Evolutionary conservation across 2,888 invertebrate genomes (phyloP), one percentile per base, ranked within the genome.

Genomic region (Cryptocheilus praepositus): DNA sequence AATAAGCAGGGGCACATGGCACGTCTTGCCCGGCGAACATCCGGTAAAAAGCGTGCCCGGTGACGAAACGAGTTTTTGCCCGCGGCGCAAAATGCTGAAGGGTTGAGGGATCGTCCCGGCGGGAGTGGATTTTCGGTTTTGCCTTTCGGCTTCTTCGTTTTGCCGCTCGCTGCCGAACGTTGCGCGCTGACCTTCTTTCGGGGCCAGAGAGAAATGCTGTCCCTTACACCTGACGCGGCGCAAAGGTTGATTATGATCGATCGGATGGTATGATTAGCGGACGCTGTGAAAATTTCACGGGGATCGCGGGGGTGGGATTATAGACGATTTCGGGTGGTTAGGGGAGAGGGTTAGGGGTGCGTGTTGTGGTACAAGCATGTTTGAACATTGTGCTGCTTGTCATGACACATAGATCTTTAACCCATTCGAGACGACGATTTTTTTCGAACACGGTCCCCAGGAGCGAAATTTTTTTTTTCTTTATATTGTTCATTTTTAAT

Each of bases 41-140:
- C 52, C 21, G 58, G 52, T 63, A 79, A 76, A 79, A 79, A 79
- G 64, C 66, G 55, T 56, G 62, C 59, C 57, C 60, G 44, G 53
- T 64, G 68, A 52, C 49, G 73, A 69, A 70, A 73, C 58, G 68
- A 70, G 73, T 70, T 73, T 72, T 73, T 68, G 64, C 64, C 56
- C 36, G 36, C 13, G 36, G 54, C 51, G 52, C 36, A 54, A 67
- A 76, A 71, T 58, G 67, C 46, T 55, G 66, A 76, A 72, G 65
- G 70, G 76, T 71, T 69, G 70, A 76, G 72, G 56, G 78, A 76
- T 78, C 72, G 72, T 67, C 71, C 43, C 61, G 51, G 49, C 44
- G 66, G 67, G 69, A 67, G 62, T 59, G 61, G 66, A 63, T 70
- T 70, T 74, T 43, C 53, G 53, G 53, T 62, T 68, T 65, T 70